Percentiles rank a stretch among this genome's conserved stretches.
Conservation (phyloP, 2,113 vertebrate species). For the Proteles cristata region DNA sequence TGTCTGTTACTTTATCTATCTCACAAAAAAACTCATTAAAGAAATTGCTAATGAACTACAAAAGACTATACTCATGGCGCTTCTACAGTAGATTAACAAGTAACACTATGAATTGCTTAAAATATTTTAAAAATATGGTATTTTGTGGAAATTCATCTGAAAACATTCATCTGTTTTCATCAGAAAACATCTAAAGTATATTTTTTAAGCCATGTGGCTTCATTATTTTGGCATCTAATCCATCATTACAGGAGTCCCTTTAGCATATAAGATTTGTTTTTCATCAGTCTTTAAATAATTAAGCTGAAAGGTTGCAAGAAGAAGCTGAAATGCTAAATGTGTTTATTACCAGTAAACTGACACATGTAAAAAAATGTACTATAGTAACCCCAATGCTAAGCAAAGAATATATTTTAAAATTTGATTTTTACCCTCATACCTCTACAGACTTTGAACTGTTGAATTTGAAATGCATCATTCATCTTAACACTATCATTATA, state of each 20-base stretch:
- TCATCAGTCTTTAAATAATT: slow-evolving; percentile 75
- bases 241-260: slow-evolving; percentile 80
- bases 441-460: not conserved
- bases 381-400: not conserved
- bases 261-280: slow-evolving; percentile 80
- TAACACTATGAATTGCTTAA: slow-evolving; percentile 86
- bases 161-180: slow-evolving; percentile 84
- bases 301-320: slow-evolving; percentile 67
- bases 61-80: slow-evolving; percentile 86
- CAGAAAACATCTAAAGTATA: slow-evolving; percentile 82
- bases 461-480: not conserved
- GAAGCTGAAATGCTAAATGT: slow-evolving; percentile 74
- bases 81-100: slow-evolving; percentile 86
- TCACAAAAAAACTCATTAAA: slow-evolving; percentile 93
- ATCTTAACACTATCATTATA: not conserved
- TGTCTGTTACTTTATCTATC: slow-evolving; percentile 94
- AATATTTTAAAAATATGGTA: slow-evolving; percentile 86
- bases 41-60: slow-evolving; percentile 93
- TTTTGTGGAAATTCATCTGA: slow-evolving; percentile 83
- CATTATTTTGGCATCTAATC: slow-evolving; percentile 87
- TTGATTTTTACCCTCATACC: not conserved
- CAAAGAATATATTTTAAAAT: slow-evolving; percentile 52
- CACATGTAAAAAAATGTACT: slow-evolving; percentile 49
- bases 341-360: slow-evolving; percentile 72
- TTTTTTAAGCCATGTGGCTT: slow-evolving; percentile 83